Base-by-base conservation (phyloP, 2,113 vertebrate genomes). In the Cyanoliseus patagonus region DNA sequence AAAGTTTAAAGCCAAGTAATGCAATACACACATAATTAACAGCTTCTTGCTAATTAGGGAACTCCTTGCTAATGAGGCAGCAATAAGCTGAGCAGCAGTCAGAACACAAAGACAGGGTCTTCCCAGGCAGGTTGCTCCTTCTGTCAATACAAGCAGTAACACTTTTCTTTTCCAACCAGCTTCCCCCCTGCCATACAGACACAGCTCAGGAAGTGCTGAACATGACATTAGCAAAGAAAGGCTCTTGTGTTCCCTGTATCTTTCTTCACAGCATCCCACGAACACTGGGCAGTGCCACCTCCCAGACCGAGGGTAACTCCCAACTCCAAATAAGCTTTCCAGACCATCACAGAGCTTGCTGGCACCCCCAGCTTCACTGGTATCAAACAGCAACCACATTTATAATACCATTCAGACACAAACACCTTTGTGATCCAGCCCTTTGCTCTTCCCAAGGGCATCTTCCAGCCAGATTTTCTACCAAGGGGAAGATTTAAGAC, bases 1-100 rank as follows among this genome's bases (percentile, higher is more conserved):
- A 85, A 70, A 84, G 90, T 94, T 89, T 89, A 83, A 89, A 79
- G 91, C 94, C 16, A 18, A 93, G 72, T 37, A 91, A 96, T 33
- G 46, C 76, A 31, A 68, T 39, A 79, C 74, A 69, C 95, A 90
- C 88, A 63, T 86, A 95, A 97, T 96, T 97, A 97, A 92, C 95
- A 96, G 88, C 81, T 81, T 59, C 84, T 78, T 53, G 37, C 88
- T 97, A 97, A 97, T 96, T 94, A 92, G 92, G 81, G 76, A 94
- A 57, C 82, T 94, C 75, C 86, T 80, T 37, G 70, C 84, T 96
- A 97, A 97, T 96, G 96, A 96, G 93, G 91, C 42, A 94, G 91
- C 88, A 90, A 80, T 92, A 51, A 94, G 86, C 75, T 64, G 84
- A 97, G 81, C 92, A 94, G 88, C 95, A 92, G 67, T 17, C 90